A percentile compares a stretch with the other conserved stretches of the same genome.
Conservation (phyloP, 2,888 invertebrate species). For the Prosopocoilus inquinatus region DNA sequence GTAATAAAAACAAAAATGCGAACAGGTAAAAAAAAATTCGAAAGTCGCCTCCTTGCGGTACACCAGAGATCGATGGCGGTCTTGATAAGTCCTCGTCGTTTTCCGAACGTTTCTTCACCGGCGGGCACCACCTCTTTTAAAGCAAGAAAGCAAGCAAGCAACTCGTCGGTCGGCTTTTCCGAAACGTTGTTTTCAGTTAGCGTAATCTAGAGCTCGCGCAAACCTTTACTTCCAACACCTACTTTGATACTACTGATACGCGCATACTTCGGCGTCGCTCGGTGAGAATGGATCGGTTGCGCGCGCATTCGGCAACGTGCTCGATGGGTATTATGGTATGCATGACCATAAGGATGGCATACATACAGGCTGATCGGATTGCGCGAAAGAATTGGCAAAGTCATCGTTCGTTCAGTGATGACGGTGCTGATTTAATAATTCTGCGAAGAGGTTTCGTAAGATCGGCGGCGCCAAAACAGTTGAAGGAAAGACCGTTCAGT, state of each 20-base stretch:
- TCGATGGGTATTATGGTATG: neutral
- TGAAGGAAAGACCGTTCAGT: no score
- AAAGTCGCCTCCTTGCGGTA: slow-evolving; percentile 19
- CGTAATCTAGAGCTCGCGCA: neutral
- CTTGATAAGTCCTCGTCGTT: no score
- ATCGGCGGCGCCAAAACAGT: no score
- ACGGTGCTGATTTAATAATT: no score
- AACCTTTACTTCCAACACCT: slow-evolving; percentile 1
- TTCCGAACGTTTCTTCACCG: no score
- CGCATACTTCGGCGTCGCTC: slow-evolving; percentile 10
- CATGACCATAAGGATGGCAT: neutral
- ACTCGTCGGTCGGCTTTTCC: no score
- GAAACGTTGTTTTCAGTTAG: no score
- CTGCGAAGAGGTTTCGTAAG: no score
- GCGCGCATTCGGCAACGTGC: slow-evolving; percentile 24
- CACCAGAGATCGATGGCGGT: neutral
- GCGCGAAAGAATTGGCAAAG: neutral
- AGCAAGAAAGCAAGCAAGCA: no score
- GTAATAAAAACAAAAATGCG: neutral
- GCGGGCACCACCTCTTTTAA: no score
- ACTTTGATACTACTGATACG: slow-evolving; percentile 12
- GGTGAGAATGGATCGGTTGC: slow-evolving; percentile 24
- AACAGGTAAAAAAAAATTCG: neutral
- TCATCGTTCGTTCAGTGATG: no score
- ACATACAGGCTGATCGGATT: neutral